Conservation (phyloP, 2,888 invertebrate genomes). For the Nesidiocoris tenuis region DNA sequence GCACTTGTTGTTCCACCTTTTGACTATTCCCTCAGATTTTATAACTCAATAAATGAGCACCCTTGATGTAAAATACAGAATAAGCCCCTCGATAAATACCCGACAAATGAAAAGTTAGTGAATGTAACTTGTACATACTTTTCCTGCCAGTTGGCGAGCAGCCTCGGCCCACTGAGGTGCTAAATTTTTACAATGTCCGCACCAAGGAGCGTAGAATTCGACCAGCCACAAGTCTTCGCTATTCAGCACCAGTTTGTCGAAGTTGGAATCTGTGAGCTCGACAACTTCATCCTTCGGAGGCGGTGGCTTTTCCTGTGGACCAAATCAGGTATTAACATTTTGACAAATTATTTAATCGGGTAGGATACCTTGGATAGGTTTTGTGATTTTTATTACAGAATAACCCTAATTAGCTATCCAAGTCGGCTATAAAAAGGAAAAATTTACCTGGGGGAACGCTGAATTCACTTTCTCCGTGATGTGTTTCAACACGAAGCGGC, state of each 20-base stretch:
- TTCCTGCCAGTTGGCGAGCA: slow-evolving; percentile 91
- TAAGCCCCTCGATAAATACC: too few relatives aligned
- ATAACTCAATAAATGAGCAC: too few relatives aligned
- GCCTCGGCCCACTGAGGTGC: slow-evolving; percentile 97
- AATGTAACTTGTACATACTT: too few relatives aligned
- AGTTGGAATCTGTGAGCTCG: slow-evolving; percentile 93
- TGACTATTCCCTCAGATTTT: too few relatives aligned
- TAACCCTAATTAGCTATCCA: too few relatives aligned
- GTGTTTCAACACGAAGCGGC: slow-evolving; percentile 31
- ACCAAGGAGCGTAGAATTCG: slow-evolving; percentile 97
- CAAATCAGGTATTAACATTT: neutral
- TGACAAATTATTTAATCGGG: too few relatives aligned
- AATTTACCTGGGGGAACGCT: slow-evolving; percentile 20
- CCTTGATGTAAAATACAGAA: too few relatives aligned
- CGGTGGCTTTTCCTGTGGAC: slow-evolving; percentile 22
- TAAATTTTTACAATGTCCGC: slow-evolving; percentile 94
- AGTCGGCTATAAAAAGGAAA: too few relatives aligned
- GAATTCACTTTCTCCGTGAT: slow-evolving; percentile 11
- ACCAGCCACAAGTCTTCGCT: slow-evolving; percentile 97
- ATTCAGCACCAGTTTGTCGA: slow-evolving; percentile 84
- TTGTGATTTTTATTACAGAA: too few relatives aligned
- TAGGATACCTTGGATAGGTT: too few relatives aligned
- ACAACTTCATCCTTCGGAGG: slow-evolving; percentile 66
- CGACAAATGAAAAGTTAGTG: too few relatives aligned
- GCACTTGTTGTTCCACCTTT: too few relatives aligned